phyloP scores from a whole-genome alignment of 2,888 invertebrate species.

The Drosophila yooni region DNA sequence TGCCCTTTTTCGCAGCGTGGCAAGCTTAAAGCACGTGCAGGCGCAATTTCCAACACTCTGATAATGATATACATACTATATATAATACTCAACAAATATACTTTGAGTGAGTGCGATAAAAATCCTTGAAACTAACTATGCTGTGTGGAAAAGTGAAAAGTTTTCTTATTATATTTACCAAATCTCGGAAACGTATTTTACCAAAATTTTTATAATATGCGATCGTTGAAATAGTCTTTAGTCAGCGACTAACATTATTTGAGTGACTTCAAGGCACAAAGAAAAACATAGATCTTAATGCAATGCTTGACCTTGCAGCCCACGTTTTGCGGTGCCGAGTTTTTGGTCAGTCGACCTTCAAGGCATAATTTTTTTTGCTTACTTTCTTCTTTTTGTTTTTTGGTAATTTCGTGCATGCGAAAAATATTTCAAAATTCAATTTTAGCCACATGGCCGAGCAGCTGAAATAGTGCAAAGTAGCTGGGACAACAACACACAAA shows the following conservation, averaged over 20 bases:
- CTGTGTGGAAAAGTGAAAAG: not conserved
- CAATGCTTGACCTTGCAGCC: conserved; percentile 32
- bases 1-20: conserved; percentile 58
- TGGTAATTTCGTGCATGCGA: conserved; percentile 57
- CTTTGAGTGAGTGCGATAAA: conserved; percentile 1
- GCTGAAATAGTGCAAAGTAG: conserved; percentile 54
- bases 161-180: not conserved
- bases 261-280: conserved; percentile 1
- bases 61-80: conserved; percentile 28
- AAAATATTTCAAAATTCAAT: conserved; percentile 70
- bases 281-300: not conserved
- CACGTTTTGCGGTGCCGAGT: conserved; percentile 8
- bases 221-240: not conserved
- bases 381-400: conserved; percentile 1
- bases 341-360: conserved; percentile 49
- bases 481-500: conserved; percentile 43
- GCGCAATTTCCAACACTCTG: conserved; percentile 21
- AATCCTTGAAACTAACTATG: conserved; percentile 9
- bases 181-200: not conserved
- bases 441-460: conserved; percentile 52
- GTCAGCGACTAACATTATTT: not conserved
- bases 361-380: conserved; percentile 13
- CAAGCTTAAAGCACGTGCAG: conserved; percentile 34
- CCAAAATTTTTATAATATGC: not conserved
- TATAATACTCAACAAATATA: conserved; percentile 26